These are phyloP conservation scores for Mormyrus iriodes DNA, from an alignment of 2,113 vertebrate genomes.

Conservation along the genomic window DNA sequence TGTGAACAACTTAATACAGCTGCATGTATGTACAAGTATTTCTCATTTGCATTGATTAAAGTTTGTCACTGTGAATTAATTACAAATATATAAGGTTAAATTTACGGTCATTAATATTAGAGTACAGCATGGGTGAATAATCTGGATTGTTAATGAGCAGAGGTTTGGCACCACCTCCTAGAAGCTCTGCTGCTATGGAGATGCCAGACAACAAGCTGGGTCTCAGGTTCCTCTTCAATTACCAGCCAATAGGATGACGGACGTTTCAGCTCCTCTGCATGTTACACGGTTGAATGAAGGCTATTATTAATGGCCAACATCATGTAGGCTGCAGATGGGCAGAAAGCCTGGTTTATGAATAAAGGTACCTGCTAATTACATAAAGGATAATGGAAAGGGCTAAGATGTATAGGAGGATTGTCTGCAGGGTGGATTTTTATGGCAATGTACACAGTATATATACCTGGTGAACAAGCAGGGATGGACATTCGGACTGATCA, in stretches of 20 bases:
- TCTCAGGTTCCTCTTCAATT: background rate
- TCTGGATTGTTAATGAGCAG: background rate
- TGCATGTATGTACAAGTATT: background rate
- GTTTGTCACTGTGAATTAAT: background rate
- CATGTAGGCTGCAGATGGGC: background rate
- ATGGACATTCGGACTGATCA: background rate
- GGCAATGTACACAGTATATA: background rate
- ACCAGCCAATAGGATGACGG: background rate
- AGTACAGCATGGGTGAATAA: background rate
- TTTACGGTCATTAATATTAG: background rate
- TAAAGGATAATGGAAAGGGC: background rate
- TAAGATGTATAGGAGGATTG: background rate
- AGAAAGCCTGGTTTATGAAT: background rate
- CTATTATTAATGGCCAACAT: background rate
- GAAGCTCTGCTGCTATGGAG: background rate
- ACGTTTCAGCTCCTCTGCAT: background rate
- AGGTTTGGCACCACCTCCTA: background rate
- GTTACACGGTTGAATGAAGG: background rate
- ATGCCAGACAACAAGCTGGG: background rate
- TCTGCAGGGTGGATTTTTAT: background rate
- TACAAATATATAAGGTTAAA: background rate
- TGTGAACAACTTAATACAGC: background rate
- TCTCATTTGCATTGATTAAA: background rate
- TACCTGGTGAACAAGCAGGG: background rate
- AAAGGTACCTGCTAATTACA: background rate